These are phyloP conservation scores for Ceyx erithaca DNA, from an alignment of 2,797 vertebrate genomes.

Conservation along the genomic window DNA sequence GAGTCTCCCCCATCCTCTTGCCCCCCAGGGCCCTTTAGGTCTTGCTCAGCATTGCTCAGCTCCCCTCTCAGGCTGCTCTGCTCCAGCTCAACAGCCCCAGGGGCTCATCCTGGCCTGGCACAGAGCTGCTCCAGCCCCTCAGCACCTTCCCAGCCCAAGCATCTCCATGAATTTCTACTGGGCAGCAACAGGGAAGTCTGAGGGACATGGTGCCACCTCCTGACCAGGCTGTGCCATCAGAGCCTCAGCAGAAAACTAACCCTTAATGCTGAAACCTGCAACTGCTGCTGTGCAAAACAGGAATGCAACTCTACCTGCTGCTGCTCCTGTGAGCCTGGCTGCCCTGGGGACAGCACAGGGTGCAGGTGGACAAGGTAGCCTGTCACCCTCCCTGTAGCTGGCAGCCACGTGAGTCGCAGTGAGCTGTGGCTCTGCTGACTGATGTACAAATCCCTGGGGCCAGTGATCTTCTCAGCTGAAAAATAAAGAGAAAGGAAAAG, in stretches of 20 bases:
- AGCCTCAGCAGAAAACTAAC: background rate
- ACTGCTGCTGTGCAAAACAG: accelerated
- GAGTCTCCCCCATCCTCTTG: no score
- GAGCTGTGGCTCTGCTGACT: slow-evolving; percentile 84
- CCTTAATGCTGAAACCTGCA: accelerated
- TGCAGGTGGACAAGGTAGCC: slow-evolving; percentile 82
- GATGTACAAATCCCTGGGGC: slow-evolving; percentile 84
- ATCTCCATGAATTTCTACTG: background rate
- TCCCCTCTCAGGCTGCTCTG: no score
- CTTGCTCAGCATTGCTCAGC: no score
- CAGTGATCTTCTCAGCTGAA: slow-evolving; percentile 78
- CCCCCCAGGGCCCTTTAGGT: no score
- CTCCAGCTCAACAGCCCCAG: no score
- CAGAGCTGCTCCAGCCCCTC: no score
- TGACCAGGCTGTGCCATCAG: background rate
- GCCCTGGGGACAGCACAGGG: slow-evolving; percentile 73
- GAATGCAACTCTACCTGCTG: slow-evolving; percentile 75
- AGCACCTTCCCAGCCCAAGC: no score
- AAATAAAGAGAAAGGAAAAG: background rate
- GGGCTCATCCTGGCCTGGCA: no score
- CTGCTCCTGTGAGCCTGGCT: slow-evolving; percentile 61
- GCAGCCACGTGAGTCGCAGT: slow-evolving; percentile 85
- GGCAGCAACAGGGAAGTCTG: background rate
- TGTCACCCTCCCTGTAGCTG: slow-evolving; percentile 84
- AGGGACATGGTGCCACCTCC: background rate